Base-by-base conservation (phyloP, 2,113 vertebrate genomes). In the Esox niger region DNA sequence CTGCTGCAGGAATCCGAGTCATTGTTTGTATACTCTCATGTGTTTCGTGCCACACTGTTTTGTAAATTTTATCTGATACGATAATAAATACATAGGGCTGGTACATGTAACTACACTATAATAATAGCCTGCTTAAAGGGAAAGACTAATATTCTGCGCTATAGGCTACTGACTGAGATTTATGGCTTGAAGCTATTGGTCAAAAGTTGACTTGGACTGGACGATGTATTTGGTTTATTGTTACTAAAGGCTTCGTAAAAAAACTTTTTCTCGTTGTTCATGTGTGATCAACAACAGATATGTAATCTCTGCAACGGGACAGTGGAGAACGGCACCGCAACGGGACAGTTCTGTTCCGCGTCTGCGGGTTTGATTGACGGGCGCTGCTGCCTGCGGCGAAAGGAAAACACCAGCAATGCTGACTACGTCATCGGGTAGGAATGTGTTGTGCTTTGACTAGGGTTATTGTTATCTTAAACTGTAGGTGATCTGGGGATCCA, bases 371-470 rank as follows among this genome's bases (percentile, higher is more conserved):
- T 70, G 68, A 75, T 82, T 7, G 69, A 78, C 2, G 82, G 90
- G 0, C 87, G 90, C 26, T 92, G 91, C 77, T 92, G 91, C 67
- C n/a, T 88, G 29, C 74, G 2, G 38, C 1, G 26, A 35, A 71
- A 82, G 7, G 68, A 75, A 54, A 78, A 64, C 67, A 69, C 65
- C 9, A 55, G 33, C 11, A 76, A 76, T 38, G 10, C n/a, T 65
- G 76, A 82, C 64, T 71, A 6, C 56, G 74, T 92, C 78, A 85
- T 81, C 8, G 91, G 91, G 91, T 93, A 87, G 1, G 73, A 47
- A 46, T 20, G 3, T 43, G 3, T 17, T 43, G 38, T 17, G 17
- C 15, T 30, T 59, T 30, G 15, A 43, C 15, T 15, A 43, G 1
- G 13, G 5, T 43, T 43, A 27, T 56, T 57, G 5, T 0, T 13